Base-by-base conservation (phyloP, 2,797 vertebrate genomes). In the Parauchenoglanis punctatus region DNA sequence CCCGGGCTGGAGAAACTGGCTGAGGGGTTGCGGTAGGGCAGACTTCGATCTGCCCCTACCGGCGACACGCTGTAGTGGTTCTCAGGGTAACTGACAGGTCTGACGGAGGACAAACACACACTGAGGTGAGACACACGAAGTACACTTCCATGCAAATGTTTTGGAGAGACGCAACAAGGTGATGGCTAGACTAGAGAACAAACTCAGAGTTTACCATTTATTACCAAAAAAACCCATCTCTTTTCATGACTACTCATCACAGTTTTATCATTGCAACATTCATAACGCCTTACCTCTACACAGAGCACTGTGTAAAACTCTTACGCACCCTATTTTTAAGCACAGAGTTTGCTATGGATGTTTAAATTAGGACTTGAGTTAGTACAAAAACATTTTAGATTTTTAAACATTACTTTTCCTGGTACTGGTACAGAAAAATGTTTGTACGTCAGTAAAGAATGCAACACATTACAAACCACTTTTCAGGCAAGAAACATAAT, bases 61-160 rank as follows among this genome's bases (percentile, higher is more conserved):
- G 96, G 96, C 78, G 96, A 95, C 84, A 96, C 86, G 49, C 90
- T 94, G 92, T 96, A 97, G 89, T 97, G 96, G 89, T 97, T 98
- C 93, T 98, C 97, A 44, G 97, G 97, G 93, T 97, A 98, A 90
- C 97, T 98, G 90, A 98, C 97, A 0, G 97, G 97, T 93, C 97
- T 98, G 93, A 84, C 85, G 49, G 70, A 87, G 44, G 61, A 73
- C 70, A 90, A 78, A 77, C 65, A 70, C 4, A 85, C 52, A 5
- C 28, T 72, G 56, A 20, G 85, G n/a, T 28, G 35, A 72, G 52
- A 65, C 35, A 44, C 10, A 23, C 1, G 12, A 5, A 4, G 59
- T 82, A 52, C 10, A 67, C 31, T 67, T 83, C n/a, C n/a, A 83
- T 52, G 31, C n/a, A 20, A 82, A 49, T 31, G 61, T 31, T 28